Percentiles rank a stretch among this genome's conserved stretches.
Evolutionary conservation across 2,888 invertebrate genomes (phyloP).

Genomic region (Tuta absoluta): DNA sequence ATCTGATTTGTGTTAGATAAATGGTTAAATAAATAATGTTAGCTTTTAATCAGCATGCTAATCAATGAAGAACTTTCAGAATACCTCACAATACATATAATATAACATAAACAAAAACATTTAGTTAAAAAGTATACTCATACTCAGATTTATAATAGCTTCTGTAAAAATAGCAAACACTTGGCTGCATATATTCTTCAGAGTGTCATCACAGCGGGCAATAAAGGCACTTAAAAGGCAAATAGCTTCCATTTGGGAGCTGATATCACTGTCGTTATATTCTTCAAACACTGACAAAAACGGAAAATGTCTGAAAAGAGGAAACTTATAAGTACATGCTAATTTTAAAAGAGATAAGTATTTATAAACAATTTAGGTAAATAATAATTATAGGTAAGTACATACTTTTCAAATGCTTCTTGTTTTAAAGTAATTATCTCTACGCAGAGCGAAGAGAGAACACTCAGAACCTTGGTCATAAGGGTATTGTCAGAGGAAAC

Average conservation of each 20-base stretch:
- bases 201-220: conserved; percentile 86
- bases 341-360: conserved; percentile 11
- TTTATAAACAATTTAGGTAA: background rate
- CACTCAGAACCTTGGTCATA: conserved; percentile 89
- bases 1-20: background rate
- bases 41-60: too few relatives aligned
- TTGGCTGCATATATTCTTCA: conserved; percentile 87
- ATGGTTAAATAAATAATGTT: background rate
- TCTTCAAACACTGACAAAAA: conserved; percentile 86
- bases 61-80: background rate
- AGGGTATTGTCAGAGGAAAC: conserved; percentile 91
- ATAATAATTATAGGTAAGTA: background rate
- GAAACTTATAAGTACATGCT: background rate
- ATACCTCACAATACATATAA: background rate
- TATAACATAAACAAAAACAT: conserved; percentile 9
- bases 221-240: conserved; percentile 85
- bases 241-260: conserved; percentile 81
- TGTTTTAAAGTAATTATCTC: conserved; percentile 86
- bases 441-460: conserved; percentile 88
- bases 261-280: conserved; percentile 74
- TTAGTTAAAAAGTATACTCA: conserved; percentile 43
- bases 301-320: conserved; percentile 73
- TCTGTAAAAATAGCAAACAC: conserved; percentile 85
- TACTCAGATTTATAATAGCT: conserved; percentile 71
- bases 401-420: conserved; percentile 83